Evolutionary conservation across 2,888 invertebrate species (phyloP).

Genomic region (Teleiodes luculella): DNA sequence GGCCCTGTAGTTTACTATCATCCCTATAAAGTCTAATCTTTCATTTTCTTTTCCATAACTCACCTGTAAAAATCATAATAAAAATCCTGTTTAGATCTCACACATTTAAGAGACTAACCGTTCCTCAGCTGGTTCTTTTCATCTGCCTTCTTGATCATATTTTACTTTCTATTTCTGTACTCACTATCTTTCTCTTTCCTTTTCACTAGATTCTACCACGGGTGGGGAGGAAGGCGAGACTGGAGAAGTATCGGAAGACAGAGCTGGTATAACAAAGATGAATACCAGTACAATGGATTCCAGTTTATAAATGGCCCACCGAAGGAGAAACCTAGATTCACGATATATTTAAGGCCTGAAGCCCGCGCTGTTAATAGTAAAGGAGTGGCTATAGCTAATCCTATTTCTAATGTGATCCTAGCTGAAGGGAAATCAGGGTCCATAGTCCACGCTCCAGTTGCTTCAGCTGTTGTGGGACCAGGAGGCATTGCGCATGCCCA

Average conservation of each 20-base stretch:
- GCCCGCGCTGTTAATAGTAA: conserved; percentile 82
- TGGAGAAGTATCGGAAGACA: conserved; percentile 30
- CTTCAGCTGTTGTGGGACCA: conserved; percentile 85
- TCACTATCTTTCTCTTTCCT: conserved; percentile 42
- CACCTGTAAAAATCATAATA: conserved; percentile 10
- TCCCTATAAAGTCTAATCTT: conserved; percentile 43
- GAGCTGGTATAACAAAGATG: conserved; percentile 37
- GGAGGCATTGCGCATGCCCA: conserved; percentile 87
- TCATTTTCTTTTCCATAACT: conserved; percentile 17
- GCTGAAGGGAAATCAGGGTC: conserved; percentile 79
- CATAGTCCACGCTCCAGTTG: conserved; percentile 82
- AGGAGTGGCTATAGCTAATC: conserved; percentile 84
- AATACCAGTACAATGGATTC: conserved; percentile 53
- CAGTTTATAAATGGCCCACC: conserved; percentile 43
- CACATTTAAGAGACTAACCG: background rate
- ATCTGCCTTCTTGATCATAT: background rate
- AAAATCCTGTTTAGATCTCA: background rate
- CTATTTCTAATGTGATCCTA: conserved; percentile 82
- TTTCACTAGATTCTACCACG: conserved; percentile 57
- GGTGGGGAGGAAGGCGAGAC: conserved; percentile 34
- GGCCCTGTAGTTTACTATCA: conserved; percentile 86
- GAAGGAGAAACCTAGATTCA: conserved; percentile 39
- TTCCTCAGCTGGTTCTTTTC: conserved; percentile 14
- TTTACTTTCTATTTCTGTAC: conserved; percentile 20
- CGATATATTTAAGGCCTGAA: conserved; percentile 77